A percentile compares a stretch with the other conserved stretches of the same genome.
Conservation (phyloP, 2,888 invertebrate genomes). For the Patella depressa region DNA sequence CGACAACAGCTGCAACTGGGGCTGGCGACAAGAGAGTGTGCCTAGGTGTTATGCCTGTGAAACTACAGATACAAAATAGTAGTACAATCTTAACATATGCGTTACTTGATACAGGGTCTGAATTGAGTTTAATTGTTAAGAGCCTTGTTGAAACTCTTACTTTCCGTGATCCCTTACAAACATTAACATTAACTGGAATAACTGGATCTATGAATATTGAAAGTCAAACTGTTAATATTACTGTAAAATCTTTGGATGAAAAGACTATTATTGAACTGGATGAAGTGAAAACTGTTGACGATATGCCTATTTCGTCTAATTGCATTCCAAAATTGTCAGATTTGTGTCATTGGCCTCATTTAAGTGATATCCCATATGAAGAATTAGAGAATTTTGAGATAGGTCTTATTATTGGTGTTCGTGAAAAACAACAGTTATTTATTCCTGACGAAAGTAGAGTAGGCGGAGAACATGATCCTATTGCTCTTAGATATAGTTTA, state of each 20-base stretch:
- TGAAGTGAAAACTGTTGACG: background rate
- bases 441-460: background rate
- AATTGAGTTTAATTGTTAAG: background rate
- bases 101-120: background rate
- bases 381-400: background rate
- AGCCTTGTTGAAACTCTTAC: background rate
- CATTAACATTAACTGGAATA: conserved; percentile 4
- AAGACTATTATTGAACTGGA: background rate
- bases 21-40: too few relatives aligned
- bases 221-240: background rate
- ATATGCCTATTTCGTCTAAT: background rate
- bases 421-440: conserved; percentile 1
- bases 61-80: background rate
- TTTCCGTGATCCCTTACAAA: background rate
- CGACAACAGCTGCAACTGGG: too few relatives aligned
- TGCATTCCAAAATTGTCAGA: background rate
- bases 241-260: background rate
- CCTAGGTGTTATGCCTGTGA: background rate
- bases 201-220: background rate
- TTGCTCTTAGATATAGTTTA: too few relatives aligned
- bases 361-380: background rate
- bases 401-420: background rate
- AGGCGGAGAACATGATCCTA: too few relatives aligned
- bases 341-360: background rate
- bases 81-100: background rate